phyloP scores from a whole-genome alignment of 2,888 invertebrate genomes.

The Theodoxus fluviatilis region DNA sequence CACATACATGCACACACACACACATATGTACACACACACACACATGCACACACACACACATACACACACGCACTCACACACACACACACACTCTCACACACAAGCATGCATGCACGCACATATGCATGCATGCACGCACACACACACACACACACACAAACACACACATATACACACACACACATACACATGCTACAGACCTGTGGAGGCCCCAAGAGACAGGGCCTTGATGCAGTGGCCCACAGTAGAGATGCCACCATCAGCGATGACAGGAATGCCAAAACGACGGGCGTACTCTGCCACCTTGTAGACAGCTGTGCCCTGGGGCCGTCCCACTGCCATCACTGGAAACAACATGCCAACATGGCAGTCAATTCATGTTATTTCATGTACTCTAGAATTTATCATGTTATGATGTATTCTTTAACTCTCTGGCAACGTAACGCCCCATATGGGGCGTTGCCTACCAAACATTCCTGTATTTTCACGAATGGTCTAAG shows the following conservation, averaged over 20 bases:
- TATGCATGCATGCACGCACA: background rate
- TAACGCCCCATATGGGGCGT: too few species aligned
- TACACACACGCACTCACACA: too few species aligned
- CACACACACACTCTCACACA: too few species aligned
- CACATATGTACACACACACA: too few species aligned
- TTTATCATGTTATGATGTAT: too few species aligned
- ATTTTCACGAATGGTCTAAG: too few species aligned
- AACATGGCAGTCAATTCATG: background rate
- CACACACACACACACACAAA: background rate
- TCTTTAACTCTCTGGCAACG: too few species aligned
- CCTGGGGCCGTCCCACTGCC: conserved; percentile 98
- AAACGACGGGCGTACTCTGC: conserved; percentile 86
- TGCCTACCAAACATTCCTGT: too few species aligned
- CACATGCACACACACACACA: too few species aligned
- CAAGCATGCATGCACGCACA: background rate
- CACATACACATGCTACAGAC: conserved; percentile 55
- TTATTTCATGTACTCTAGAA: too few species aligned
- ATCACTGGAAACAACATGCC: conserved; percentile 75
- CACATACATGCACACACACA: conserved; percentile 7
- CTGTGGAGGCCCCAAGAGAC: conserved; percentile 88
- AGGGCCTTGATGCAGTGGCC: conserved; percentile 96
- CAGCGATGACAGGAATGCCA: conserved; percentile 96
- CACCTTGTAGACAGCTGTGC: conserved; percentile 96
- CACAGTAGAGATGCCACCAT: conserved; percentile 95
- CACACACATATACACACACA: conserved; percentile 6